These are phyloP conservation scores for Perccottus glenii DNA, from an alignment of 2,113 vertebrate species.

Conservation along the genomic window DNA sequence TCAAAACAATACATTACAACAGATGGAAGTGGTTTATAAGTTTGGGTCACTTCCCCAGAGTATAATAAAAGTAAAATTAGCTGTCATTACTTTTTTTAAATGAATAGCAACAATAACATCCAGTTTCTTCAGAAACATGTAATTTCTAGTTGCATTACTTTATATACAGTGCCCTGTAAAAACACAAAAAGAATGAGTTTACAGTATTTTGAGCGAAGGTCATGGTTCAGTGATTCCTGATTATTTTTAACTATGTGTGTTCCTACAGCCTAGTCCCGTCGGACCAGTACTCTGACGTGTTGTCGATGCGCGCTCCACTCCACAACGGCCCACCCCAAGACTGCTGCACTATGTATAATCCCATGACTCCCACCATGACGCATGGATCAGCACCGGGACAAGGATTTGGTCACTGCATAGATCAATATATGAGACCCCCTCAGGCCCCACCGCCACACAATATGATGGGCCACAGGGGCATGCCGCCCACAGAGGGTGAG, in stretches of 20 bases:
- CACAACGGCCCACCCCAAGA: slow-evolving; percentile 68
- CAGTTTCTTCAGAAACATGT: no score
- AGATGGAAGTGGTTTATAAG: not conserved
- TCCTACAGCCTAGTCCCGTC: slow-evolving; percentile 60
- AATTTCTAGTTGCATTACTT: no score
- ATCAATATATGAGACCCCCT: slow-evolving; percentile 87
- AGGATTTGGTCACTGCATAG: slow-evolving; percentile 81
- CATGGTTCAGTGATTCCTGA: not conserved
- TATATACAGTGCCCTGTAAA: no score
- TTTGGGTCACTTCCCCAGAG: not conserved
- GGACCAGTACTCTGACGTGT: slow-evolving; percentile 73
- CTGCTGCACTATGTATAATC: slow-evolving; percentile 86
- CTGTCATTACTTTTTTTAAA: no score
- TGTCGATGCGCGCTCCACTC: slow-evolving; percentile 64
- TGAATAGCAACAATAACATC: no score
- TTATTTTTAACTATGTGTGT: not conserved
- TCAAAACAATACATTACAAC: slow-evolving; percentile 39
- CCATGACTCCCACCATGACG: slow-evolving; percentile 80
- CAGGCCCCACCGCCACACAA: slow-evolving; percentile 75
- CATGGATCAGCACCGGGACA: slow-evolving; percentile 76
- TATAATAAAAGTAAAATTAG: no score
- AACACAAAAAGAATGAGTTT: no score
- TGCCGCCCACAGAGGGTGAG: slow-evolving; percentile 76
- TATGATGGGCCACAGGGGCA: slow-evolving; percentile 79
- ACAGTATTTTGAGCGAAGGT: no score